Evolutionary conservation across 2,797 vertebrate species (phyloP).

Genomic region (Psittacula echo): DNA sequence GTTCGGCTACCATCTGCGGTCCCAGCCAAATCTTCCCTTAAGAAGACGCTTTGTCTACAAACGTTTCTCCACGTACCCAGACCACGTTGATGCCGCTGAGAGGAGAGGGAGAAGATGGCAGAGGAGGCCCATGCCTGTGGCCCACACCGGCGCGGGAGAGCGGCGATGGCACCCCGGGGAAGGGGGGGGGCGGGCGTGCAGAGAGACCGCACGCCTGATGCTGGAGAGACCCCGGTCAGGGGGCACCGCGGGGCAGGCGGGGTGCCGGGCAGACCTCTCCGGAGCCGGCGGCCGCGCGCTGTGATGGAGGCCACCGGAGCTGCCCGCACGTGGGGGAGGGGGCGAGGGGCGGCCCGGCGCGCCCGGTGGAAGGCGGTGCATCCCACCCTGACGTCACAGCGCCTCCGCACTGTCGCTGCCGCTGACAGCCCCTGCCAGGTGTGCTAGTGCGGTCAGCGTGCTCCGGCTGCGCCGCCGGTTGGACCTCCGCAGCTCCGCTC

Average conservation of each 20-base stretch:
- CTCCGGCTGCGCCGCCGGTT: background rate
- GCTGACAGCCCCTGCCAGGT: background rate
- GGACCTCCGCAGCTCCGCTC: background rate
- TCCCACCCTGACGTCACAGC: slow-evolving; percentile 76
- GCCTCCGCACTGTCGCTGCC: slow-evolving; percentile 47
- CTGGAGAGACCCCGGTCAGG: no score
- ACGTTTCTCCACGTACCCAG: accelerated
- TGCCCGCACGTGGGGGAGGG: no score
- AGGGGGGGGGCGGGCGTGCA: no score
- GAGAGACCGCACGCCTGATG: background rate
- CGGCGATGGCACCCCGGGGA: accelerated
- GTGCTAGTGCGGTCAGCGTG: background rate
- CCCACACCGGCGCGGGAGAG: accelerated
- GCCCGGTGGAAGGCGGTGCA: slow-evolving; percentile 64
- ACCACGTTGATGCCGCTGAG: accelerated
- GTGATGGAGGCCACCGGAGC: no score
- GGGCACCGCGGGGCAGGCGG: background rate
- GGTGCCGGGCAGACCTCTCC: no score
- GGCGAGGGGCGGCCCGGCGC: background rate
- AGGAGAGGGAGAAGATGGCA: background rate
- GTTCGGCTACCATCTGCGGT: accelerated
- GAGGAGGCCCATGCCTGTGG: background rate
- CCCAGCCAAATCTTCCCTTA: no score
- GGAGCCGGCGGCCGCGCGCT: accelerated
- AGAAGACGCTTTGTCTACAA: no score